phyloP scores from a whole-genome alignment of 2,888 invertebrate species.

The Apamea crenata region DNA sequence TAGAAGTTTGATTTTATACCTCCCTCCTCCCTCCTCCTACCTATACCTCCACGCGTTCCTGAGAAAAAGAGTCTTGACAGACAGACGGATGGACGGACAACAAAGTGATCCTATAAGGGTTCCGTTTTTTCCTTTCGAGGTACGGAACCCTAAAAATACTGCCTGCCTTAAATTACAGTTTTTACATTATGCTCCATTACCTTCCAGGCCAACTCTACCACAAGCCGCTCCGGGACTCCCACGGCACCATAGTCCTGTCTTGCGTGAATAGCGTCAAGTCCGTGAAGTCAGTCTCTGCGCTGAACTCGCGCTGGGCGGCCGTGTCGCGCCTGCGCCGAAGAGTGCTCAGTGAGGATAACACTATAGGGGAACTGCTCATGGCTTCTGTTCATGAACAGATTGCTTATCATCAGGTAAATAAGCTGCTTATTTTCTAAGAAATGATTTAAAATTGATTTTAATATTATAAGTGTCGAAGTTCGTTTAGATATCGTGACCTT shows the following conservation, averaged over 20 bases:
- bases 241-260: conserved; percentile 97
- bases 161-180: too few species aligned
- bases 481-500: too few species aligned
- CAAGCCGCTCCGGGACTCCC: conserved; percentile 96
- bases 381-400: conserved; percentile 96
- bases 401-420: conserved; percentile 78
- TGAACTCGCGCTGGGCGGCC: conserved; percentile 98
- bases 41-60: too few species aligned
- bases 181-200: too few species aligned
- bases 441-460: background rate
- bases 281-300: conserved; percentile 96
- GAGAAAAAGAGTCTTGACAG: too few species aligned
- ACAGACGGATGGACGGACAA: too few species aligned
- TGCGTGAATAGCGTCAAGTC: conserved; percentile 94
- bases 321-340: conserved; percentile 96
- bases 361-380: conserved; percentile 95
- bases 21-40: too few species aligned
- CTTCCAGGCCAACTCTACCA: conserved; percentile 95
- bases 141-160: too few species aligned
- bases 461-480: too few species aligned
- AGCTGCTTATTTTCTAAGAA: background rate
- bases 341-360: conserved; percentile 93
- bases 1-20: too few species aligned
- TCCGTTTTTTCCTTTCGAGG: too few species aligned
- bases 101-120: too few species aligned